Evolutionary conservation across 2,113 vertebrate genomes (phyloP).

Genomic region (Brienomyrus longianalis): DNA sequence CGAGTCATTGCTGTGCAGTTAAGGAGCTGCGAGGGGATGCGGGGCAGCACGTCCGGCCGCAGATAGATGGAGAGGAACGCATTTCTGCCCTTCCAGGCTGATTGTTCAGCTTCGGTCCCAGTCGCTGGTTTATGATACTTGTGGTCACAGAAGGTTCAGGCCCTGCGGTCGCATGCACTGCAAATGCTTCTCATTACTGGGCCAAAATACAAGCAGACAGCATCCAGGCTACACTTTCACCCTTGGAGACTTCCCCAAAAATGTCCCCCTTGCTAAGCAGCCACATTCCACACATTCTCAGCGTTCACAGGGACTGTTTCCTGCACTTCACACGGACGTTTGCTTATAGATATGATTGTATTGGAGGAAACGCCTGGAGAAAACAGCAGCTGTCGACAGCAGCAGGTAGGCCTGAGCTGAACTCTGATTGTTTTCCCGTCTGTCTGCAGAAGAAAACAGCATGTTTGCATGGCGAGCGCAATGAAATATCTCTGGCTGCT

Average conservation of each 20-base stretch:
- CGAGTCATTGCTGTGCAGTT: not conserved
- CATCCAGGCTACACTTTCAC: not conserved
- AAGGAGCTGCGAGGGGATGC: not conserved
- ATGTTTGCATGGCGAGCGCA: not conserved
- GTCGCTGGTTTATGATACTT: not conserved
- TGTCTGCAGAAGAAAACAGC: not conserved
- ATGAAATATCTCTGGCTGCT: not conserved
- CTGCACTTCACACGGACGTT: not conserved
- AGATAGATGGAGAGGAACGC: not conserved
- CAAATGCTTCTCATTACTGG: not conserved
- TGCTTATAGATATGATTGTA: not conserved
- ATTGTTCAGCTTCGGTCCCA: not conserved
- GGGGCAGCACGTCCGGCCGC: not conserved
- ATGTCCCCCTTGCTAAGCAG: not conserved
- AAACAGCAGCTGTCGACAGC: not conserved
- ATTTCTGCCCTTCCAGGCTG: not conserved
- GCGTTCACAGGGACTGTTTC: not conserved
- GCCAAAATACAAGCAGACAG: not conserved
- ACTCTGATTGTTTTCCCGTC: not conserved
- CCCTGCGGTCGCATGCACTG: not conserved
- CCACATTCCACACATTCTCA: conserved; percentile 16
- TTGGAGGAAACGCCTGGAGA: not conserved
- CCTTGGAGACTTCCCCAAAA: not conserved
- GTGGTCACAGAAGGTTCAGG: not conserved
- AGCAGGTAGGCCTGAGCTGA: too few relatives aligned